phyloP scores from a whole-genome alignment of 2,113 vertebrate species.

The Charina bottae region DNA sequence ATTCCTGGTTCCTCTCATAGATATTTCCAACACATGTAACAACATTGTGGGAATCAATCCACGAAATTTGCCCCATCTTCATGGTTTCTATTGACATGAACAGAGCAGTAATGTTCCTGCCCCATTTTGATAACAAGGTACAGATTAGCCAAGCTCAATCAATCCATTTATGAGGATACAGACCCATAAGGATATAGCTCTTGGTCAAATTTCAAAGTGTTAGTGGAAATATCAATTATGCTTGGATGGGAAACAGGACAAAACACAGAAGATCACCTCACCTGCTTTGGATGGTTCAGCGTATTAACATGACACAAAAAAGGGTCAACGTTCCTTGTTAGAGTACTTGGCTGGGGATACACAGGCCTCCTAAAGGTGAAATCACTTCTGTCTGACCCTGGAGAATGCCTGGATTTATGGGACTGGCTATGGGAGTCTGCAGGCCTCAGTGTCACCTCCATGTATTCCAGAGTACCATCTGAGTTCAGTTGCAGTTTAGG shows the following conservation, averaged over 20 bases:
- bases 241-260: neutral
- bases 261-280: conserved; percentile 57
- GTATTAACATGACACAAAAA: conserved; percentile 62
- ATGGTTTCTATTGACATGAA: neutral
- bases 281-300: conserved; percentile 74
- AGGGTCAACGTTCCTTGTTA: conserved; percentile 65
- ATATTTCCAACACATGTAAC: neutral
- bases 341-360: conserved; percentile 66
- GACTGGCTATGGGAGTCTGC: conserved; percentile 82
- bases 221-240: neutral
- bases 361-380: conserved; percentile 84
- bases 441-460: conserved; percentile 88
- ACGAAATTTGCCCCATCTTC: neutral
- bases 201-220: neutral
- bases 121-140: neutral
- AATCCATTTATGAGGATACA: neutral
- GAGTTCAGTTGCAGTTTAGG: conserved; percentile 87
- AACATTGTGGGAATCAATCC: neutral
- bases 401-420: conserved; percentile 85
- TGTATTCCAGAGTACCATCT: conserved; percentile 88
- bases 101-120: neutral
- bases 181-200: neutral
- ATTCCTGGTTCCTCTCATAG: neutral
- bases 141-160: neutral
- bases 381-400: conserved; percentile 82